Evolutionary conservation across 2,797 vertebrate genomes (phyloP).

Genomic region (Enteromius afrohamiltoni): DNA sequence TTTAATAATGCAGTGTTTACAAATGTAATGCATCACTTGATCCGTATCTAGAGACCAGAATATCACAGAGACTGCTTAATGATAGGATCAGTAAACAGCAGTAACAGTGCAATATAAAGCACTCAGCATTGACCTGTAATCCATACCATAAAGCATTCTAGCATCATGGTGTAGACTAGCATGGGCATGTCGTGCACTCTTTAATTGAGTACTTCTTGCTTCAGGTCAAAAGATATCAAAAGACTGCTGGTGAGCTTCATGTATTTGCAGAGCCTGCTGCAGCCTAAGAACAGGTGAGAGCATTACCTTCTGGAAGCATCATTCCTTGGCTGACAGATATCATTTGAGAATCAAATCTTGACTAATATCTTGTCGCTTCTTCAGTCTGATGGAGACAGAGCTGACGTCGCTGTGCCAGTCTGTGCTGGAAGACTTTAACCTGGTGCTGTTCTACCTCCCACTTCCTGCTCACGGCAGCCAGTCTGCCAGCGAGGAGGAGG

Average conservation of each 20-base stretch:
- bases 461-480: constrained; percentile 75
- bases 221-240: constrained; percentile 95
- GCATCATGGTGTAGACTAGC: not conserved
- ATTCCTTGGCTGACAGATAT: not conserved
- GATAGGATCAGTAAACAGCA: not conserved
- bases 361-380: not conserved
- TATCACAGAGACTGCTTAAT: not conserved
- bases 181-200: not conserved
- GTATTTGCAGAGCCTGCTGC: constrained; percentile 95
- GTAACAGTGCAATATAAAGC: not conserved
- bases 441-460: constrained; percentile 95
- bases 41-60: not conserved
- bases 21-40: not conserved
- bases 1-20: not conserved
- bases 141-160: no score
- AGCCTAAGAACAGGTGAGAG: constrained; percentile 93
- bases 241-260: constrained; percentile 95
- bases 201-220: not conserved
- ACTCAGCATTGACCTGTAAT: not conserved
- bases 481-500: constrained; percentile 87
- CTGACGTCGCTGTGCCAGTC: constrained; percentile 94
- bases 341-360: not conserved
- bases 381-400: constrained; percentile 88
- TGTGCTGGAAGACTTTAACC: constrained; percentile 96
- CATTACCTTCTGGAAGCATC: not conserved